Evolutionary conservation across 2,888 invertebrate species (phyloP).

Genomic region (Anoplius nigerrimus): DNA sequence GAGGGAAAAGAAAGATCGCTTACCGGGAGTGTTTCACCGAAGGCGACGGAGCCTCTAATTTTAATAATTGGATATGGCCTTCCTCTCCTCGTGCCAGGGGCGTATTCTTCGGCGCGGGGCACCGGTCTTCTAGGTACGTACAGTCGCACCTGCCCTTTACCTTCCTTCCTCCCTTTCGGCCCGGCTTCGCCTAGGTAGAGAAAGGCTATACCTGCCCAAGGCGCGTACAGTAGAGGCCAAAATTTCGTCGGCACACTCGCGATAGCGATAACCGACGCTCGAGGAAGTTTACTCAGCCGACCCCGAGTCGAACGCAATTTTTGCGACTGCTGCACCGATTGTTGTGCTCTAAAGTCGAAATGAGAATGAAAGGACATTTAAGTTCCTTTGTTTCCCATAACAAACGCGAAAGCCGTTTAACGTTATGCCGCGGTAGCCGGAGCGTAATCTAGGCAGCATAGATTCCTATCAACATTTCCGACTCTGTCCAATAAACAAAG

Average conservation of each 20-base stretch:
- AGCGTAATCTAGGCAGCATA: no score
- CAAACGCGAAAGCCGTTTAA: no score
- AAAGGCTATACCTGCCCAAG: constrained; percentile 41
- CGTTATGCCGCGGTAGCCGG: no score
- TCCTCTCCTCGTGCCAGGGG: constrained; percentile 44
- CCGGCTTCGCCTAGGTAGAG: constrained; percentile 48
- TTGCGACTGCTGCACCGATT: no score
- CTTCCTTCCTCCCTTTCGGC: constrained; percentile 59
- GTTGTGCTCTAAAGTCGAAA: no score
- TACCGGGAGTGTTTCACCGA: constrained; percentile 60
- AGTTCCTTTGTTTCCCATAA: no score
- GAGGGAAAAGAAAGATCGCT: constrained; percentile 33
- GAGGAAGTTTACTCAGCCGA: no score
- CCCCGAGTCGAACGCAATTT: no score
- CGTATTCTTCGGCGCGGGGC: constrained; percentile 37
- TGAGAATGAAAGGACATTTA: no score
- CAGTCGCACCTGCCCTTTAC: constrained; percentile 71
- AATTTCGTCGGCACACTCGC: constrained; percentile 26
- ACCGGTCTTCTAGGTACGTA: constrained; percentile 36
- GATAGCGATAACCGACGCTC: no score
- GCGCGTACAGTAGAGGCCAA: constrained; percentile 38
- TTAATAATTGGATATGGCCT: constrained; percentile 71
- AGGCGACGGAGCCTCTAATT: constrained; percentile 73
- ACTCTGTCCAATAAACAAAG: no score
- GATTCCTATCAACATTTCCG: no score